Percentiles rank a stretch among this genome's conserved stretches.
phyloP scores from a whole-genome alignment of 2,113 vertebrate genomes.

The Astur gentilis region DNA sequence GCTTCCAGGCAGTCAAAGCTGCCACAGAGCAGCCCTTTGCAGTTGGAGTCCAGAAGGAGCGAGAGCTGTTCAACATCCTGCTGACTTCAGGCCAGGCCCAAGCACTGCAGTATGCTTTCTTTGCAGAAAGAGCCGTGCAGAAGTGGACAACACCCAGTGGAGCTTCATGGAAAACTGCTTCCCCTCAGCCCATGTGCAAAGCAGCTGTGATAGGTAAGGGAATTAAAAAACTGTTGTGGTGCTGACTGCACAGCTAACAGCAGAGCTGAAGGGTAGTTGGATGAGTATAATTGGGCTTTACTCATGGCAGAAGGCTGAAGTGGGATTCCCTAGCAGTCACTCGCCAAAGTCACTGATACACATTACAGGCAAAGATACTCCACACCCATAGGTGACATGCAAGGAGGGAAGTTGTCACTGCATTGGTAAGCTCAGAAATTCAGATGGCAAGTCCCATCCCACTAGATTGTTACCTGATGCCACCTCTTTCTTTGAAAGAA shows the following conservation, averaged over 20 bases:
- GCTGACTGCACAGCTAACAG: not conserved
- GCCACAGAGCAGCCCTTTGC: conserved; percentile 75
- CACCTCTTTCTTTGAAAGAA: not conserved
- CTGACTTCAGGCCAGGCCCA: conserved; percentile 79
- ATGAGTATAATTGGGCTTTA: not conserved
- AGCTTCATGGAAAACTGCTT: conserved; percentile 79
- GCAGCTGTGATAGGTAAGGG: conserved; percentile 86
- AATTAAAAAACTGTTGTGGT: rapidly evolving
- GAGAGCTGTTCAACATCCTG: conserved; percentile 76
- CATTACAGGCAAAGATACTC: not conserved
- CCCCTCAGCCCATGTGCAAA: conserved; percentile 68
- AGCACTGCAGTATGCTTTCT: conserved; percentile 87
- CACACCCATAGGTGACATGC: rapidly evolving
- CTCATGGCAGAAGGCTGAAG: not conserved
- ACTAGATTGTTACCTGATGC: not conserved
- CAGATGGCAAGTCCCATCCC: not conserved
- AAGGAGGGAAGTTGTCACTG: not conserved
- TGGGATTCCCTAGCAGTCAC: not conserved
- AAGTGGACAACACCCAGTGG: conserved; percentile 81
- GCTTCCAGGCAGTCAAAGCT: conserved; percentile 79
- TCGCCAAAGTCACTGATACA: not conserved
- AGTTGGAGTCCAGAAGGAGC: conserved; percentile 76
- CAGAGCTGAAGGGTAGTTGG: not conserved
- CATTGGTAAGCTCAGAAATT: not conserved
- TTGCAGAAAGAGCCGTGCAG: conserved; percentile 76